These are phyloP conservation scores for Aelia acuminata DNA, from an alignment of 2,888 invertebrate species.

Conservation along the genomic window DNA sequence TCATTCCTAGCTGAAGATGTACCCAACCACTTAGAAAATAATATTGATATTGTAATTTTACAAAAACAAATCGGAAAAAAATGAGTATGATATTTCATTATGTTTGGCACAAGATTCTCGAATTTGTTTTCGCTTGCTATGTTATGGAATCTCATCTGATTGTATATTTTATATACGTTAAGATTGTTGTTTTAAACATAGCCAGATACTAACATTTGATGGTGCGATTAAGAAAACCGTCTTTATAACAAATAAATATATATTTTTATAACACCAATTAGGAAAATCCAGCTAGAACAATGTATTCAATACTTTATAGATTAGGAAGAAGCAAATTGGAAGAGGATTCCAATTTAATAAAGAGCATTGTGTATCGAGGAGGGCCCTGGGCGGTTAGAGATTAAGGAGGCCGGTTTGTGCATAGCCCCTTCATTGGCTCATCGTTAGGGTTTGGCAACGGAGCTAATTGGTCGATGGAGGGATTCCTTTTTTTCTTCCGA, in stretches of 20 bases:
- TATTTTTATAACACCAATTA: not conserved
- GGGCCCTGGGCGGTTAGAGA: not conserved
- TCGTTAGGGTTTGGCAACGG: slow-evolving; percentile 58
- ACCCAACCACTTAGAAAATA: too few species aligned
- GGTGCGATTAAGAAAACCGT: too few species aligned
- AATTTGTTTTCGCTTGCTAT: too few species aligned
- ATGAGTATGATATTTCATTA: too few species aligned
- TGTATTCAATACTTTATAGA: not conserved
- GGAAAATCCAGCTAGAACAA: not conserved
- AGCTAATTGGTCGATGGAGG: slow-evolving; percentile 60
- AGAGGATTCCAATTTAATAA: slow-evolving; percentile 21
- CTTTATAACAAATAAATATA: not conserved
- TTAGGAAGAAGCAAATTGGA: slow-evolving; percentile 1
- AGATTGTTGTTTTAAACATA: too few species aligned
- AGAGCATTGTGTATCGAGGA: not conserved
- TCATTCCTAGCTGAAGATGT: too few species aligned
- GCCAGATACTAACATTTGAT: too few species aligned
- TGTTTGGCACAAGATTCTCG: too few species aligned
- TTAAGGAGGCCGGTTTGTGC: slow-evolving; percentile 41
- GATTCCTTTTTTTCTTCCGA: slow-evolving; percentile 38
- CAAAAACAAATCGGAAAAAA: too few species aligned
- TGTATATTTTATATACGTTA: too few species aligned
- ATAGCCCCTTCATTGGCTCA: slow-evolving; percentile 55
- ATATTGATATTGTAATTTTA: too few species aligned
- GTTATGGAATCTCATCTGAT: too few species aligned